Base-by-base conservation (phyloP, 2,888 invertebrate species). In the Therioaphis trifolii region DNA sequence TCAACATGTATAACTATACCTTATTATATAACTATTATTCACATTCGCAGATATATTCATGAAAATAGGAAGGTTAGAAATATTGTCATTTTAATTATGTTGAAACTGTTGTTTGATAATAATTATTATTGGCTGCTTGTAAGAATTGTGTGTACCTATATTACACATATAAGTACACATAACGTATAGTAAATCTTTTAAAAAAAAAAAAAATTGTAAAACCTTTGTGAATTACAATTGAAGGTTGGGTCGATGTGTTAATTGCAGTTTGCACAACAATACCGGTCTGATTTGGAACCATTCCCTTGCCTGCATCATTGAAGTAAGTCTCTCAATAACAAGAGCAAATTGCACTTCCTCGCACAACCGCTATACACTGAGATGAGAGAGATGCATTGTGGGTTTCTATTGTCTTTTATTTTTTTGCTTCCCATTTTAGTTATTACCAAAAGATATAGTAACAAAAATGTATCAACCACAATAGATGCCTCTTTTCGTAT, bases 331-430 rank as follows among this genome's bases (percentile, higher is more conserved):
- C 58, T 40, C 24, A 75, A 75, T 75, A 58, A 75, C 74, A 55
- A 75, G 74, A 58, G 74, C 74, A 58, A 75, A 75, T 75, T 75
- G 58, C 58, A 75, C 74, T 75, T 75, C 58, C 74, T 75, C 74
- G 74, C 74, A 58, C 58, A 58, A 75, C 55, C 24, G 14, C 35
- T 21, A 58, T 75, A 21, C 12, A 24, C 18, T 4, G 24, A 75
- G 58, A 58, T 24, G 58, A 58, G 24, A 58, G 40, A 58, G 11
- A 40, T 24, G 58, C 74, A 29, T 75, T 58, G 74, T 75, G 40
- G 11, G 24, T 75, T 75, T 61, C 58, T 58, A 61, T 75, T 75
- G 43, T 75, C 58, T 40, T n/a, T 72, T 61, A 18, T 24, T 46
- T 35, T 3, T 35, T 35, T 61, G 58, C 40, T 74, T 40, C n/a